Conservation (phyloP, 2,113 vertebrate species). For the Morphnarchus princeps region DNA sequence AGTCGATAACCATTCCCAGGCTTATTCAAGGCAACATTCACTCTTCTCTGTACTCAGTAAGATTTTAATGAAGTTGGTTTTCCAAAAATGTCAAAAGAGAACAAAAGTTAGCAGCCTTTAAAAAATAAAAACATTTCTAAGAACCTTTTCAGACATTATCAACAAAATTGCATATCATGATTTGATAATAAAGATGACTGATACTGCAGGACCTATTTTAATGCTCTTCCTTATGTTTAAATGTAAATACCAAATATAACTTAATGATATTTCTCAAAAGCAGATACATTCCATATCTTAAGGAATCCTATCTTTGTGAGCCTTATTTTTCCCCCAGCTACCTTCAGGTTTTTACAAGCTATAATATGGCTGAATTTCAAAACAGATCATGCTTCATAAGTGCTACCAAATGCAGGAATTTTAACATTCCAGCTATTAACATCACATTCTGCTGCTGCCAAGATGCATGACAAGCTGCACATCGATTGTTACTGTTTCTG, state of each 20-base stretch:
- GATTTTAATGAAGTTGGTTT: neutral
- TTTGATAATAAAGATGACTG: neutral
- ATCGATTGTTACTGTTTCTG: neutral
- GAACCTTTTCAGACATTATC: neutral
- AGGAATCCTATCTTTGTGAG: neutral
- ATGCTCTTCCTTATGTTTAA: neutral
- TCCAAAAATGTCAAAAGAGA: neutral
- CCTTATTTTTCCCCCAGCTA: neutral
- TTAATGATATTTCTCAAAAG: neutral
- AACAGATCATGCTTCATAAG: neutral
- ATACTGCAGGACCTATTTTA: neutral
- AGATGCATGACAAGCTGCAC: neutral
- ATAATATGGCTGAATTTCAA: neutral
- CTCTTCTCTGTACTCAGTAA: neutral
- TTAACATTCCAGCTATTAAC: neutral
- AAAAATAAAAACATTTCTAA: neutral
- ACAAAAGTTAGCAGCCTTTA: neutral
- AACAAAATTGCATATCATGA: neutral
- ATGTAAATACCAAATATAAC: neutral
- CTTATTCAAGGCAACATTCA: neutral
- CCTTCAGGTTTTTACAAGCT: neutral
- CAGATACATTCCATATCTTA: neutral
- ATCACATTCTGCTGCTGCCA: neutral
- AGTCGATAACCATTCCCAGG: neutral
- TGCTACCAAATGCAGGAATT: neutral